Base-by-base conservation (phyloP, 1,140 invertebrate genomes). In the Matsumurasca onukii region DNA sequence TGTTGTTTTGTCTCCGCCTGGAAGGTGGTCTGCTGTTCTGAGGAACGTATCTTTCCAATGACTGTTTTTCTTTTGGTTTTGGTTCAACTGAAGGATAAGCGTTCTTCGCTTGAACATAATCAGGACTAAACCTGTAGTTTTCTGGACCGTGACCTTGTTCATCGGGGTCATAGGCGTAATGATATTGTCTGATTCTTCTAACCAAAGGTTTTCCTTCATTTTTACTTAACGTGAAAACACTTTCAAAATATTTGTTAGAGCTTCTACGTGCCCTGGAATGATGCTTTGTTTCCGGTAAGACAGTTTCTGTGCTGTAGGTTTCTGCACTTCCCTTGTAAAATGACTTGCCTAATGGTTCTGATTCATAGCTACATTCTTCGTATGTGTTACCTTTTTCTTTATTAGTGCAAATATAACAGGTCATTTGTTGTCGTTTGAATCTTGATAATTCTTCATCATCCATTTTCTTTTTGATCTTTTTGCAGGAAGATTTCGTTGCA, bases 381-480 rank as follows among this genome's bases (percentile, higher is more conserved):
- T 79, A 84, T 62, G 73, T 80, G 0, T 77, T 76, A 22, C 81
- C 82, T 30, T 75, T 78, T 52, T 77, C 77, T 0, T 78, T 77
- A 68, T 85, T 80, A 69, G 81, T 81, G 69, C 84, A 85, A 9
- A 80, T 76, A 69, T 82, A 84, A 66, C 84, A 86, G 39, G 77
- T 80, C 77, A 82, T 79, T 12, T 72, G 72, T 61, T 77, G 73
- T 27, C 72, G 66, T 59, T 71, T 73, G 48, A 63, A 39, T 30
- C 57, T 62, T 30, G 31, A n/a, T 20, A 63, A 25, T n/a, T 68
- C 67, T 25, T 61, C 12, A 5, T 57, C 27, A 52, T 66, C 48
- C 1, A 68, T 25, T 27, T 68, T 48, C 29, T 68, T 68, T 12
- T 63, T 22, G 51, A 63, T 68, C 20, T 63, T 68, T 12, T 45